Conservation (phyloP, 2,888 invertebrate genomes). For the Stramonita haemastoma region DNA sequence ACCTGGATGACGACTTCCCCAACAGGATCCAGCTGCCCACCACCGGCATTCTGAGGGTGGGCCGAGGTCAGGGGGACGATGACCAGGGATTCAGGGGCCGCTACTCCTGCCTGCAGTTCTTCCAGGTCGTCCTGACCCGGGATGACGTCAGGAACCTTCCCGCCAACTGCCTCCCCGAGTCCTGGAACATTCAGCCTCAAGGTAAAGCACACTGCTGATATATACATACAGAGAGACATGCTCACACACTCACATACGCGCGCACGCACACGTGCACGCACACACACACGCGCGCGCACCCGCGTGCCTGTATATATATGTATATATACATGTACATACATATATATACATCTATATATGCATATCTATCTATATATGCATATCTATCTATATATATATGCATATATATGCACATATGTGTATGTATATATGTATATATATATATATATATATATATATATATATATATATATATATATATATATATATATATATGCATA, state of each 20-base stretch:
- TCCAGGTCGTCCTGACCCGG: conserved; percentile 39
- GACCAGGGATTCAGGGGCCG: conserved; percentile 52
- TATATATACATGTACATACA: too few relatives aligned
- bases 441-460: neutral
- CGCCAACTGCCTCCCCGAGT: conserved; percentile 49
- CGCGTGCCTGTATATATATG: too few relatives aligned
- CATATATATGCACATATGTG: neutral
- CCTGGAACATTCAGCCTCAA: conserved; percentile 53
- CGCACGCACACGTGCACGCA: too few relatives aligned
- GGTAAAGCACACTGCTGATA: conserved; percentile 43
- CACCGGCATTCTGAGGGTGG: conserved; percentile 52
- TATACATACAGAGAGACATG: too few relatives aligned
- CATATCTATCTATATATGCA: too few relatives aligned
- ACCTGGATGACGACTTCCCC: conserved; percentile 58
- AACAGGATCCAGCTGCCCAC: conserved; percentile 55
- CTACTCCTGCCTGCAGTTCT: conserved; percentile 57
- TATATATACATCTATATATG: too few relatives aligned
- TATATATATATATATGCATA: neutral
- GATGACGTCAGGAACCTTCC: conserved; percentile 45
- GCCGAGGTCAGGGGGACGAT: conserved; percentile 49
- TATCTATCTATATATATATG: neutral
- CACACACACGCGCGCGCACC: too few relatives aligned
- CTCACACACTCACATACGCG: too few relatives aligned
- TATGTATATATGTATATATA: neutral
- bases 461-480: neutral